Evolutionary conservation across 2,797 vertebrate genomes (phyloP), one percentile per base, ranked within the genome.

Genomic region (Morus bassanus): DNA sequence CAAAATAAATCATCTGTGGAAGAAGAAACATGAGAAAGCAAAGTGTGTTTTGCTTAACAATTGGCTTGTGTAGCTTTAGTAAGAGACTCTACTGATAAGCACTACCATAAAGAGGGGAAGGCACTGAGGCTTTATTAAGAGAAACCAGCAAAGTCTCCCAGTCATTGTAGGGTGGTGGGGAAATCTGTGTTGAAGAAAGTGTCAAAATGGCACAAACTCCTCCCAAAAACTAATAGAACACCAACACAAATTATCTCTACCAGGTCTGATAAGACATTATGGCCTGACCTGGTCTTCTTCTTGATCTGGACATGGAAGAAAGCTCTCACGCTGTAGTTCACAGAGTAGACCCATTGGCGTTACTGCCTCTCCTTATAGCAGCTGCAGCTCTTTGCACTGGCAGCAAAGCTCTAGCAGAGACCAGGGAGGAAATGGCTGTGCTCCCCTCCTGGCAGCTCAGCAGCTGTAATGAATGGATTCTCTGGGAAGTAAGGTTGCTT

Each of bases 311-410:
- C 13, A 17, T 8, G 19, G 64, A 88, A 59, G 18, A 22, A 78
- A 7, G 7, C 15, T 3, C 30, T 87, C 3, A 4, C 0, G 1
- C 18, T 54, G 5, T 8, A 46, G n/a, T 39, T 83, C 28, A 31
- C 17, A 31, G 37, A 57, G 19, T 3, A 80, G 72, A 56, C 9
- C 18, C 16, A 7, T 6, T 0, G 0, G 3, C 27, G 4, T 65
- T 50, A 12, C 8, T 61, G 10, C 10, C 3, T 53, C 22, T 83
- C 7, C 1, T 59, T 61, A 16, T 16, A 33, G 33, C 37, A 70
- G 41, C 64, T 50, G 48, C 54, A 67, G 33, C 18, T 64, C 37
- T 57, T 88, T 41, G 53, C 18, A 28, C 21, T 28, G 24, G 4
- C 45, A 90, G 65, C 41, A 69, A 75, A 79, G 24, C 22, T 76